phyloP scores from a whole-genome alignment of 23 tunicate genomes.

The Trididemnum miniatum region DNA sequence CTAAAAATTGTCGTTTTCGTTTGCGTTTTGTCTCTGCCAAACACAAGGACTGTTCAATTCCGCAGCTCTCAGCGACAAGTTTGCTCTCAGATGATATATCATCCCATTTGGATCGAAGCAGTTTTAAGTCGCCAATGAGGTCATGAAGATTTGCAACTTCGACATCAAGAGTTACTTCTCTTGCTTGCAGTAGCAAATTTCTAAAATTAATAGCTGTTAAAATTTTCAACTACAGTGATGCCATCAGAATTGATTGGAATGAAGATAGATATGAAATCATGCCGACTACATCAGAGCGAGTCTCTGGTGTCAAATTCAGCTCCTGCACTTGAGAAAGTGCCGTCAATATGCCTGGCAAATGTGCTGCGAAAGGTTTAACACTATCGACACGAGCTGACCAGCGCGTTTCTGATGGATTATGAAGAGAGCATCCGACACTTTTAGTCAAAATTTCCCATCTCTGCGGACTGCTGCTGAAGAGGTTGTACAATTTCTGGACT shows the following conservation, averaged over 20 bases:
- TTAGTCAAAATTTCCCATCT: background rate
- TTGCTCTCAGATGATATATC: background rate
- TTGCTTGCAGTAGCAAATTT: background rate
- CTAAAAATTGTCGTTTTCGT: background rate
- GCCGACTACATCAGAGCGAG: background rate
- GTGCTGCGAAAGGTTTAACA: conserved; percentile 7
- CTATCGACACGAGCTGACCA: conserved; percentile 15
- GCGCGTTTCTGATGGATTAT: conserved; percentile 5
- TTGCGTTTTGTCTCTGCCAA: too few species aligned
- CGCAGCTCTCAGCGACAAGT: too few species aligned
- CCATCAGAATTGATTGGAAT: background rate
- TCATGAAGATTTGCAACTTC: background rate
- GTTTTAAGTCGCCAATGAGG: background rate
- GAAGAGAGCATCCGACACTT: background rate
- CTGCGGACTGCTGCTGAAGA: conserved; percentile 2
- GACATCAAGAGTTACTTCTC: background rate
- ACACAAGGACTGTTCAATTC: too few species aligned
- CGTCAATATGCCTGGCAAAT: background rate
- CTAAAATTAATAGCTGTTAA: background rate
- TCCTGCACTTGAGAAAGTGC: background rate
- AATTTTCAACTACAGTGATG: background rate
- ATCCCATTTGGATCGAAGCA: background rate
- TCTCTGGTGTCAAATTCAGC: background rate
- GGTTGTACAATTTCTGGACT: background rate
- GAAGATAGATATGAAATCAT: background rate